Percentiles rank a stretch among this genome's conserved stretches.
These are phyloP conservation scores for Cenopis cana DNA, from an alignment of 2,888 invertebrate species.

Conservation along the genomic window DNA sequence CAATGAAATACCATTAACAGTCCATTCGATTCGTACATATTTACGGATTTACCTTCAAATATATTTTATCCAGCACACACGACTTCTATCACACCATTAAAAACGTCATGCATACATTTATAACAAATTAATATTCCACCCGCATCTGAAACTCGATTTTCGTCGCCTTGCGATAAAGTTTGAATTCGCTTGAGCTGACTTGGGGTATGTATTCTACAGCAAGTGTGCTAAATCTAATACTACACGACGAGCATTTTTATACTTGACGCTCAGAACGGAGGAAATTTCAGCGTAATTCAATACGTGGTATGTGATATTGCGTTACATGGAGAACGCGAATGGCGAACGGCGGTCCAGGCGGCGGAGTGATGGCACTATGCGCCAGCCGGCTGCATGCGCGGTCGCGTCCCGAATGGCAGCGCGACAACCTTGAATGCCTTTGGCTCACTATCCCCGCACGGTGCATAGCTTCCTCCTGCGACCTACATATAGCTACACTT, in stretches of 20 bases:
- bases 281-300: slow-evolving; percentile 3
- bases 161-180: not conserved
- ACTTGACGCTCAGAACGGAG: slow-evolving; percentile 36
- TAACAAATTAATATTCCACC: slow-evolving; percentile 16
- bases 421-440: no score
- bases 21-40: slow-evolving; percentile 16
- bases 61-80: slow-evolving; percentile 18
- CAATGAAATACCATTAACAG: slow-evolving; percentile 1
- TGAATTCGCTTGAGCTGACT: not conserved
- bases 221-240: slow-evolving; percentile 33
- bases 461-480: no score
- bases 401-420: no score
- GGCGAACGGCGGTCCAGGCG: no score
- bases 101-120: slow-evolving; percentile 30
- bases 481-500: no score
- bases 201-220: slow-evolving; percentile 18
- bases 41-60: slow-evolving; percentile 15
- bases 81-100: slow-evolving; percentile 31
- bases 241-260: slow-evolving; percentile 44
- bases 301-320: slow-evolving; percentile 25
- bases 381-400: no score
- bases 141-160: not conserved
- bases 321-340: not conserved
- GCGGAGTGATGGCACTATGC: no score
- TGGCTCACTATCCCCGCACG: no score